phyloP scores from a whole-genome alignment of 64 coral and sea anemone species.

The Actinia equina region DNA sequence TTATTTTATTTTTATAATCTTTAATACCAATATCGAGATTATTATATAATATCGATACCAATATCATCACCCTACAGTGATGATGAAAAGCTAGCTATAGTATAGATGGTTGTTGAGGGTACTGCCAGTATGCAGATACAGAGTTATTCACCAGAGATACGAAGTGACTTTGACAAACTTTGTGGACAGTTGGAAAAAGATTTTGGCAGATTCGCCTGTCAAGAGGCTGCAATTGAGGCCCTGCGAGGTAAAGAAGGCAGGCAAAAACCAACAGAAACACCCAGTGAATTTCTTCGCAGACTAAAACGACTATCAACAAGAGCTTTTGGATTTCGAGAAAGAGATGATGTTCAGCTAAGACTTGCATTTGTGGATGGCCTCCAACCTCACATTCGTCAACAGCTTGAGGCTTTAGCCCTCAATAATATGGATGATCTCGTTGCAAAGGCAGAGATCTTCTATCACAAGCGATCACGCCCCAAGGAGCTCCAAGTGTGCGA shows the following conservation, averaged over 20 bases:
- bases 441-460: conserved; percentile 1
- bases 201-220: conserved; percentile 10
- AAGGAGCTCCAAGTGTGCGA: not conserved
- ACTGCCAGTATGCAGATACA: conserved; percentile 2
- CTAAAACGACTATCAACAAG: not conserved
- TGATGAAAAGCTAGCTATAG: not conserved
- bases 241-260: conserved; percentile 2
- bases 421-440: conserved; percentile 9
- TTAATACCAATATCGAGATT: no score
- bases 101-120: conserved; percentile 1
- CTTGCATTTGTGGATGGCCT: conserved; percentile 9
- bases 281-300: not conserved
- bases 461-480: not conserved
- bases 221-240: conserved; percentile 12
- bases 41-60: no score
- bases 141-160: not conserved
- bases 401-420: not conserved
- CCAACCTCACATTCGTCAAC: not conserved
- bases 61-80: not conserved
- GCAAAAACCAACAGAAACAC: not conserved
- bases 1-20: no score
- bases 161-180: not conserved
- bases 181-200: not conserved
- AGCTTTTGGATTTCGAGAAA: conserved; percentile 15
- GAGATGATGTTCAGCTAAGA: not conserved